Base-by-base conservation (phyloP, 1,140 invertebrate genomes). In the Vanessa tameamea region DNA sequence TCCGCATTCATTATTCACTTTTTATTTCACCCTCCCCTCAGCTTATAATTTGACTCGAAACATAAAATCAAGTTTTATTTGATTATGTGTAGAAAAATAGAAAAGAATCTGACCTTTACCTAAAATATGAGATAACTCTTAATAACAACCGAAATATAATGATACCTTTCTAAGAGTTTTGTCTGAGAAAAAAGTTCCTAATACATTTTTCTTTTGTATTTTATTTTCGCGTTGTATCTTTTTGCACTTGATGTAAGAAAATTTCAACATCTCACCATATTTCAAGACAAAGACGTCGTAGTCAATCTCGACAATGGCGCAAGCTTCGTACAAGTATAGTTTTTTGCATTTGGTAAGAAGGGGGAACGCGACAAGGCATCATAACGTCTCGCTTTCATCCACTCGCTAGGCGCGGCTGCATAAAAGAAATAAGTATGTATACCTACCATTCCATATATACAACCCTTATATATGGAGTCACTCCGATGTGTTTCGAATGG, bases 11-110 rank as follows among this genome's bases (percentile, higher is more conserved):
- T 92, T 91, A 92, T 91, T 90, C 88, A 91, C 89, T 91, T 92
- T 90, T 90, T 92, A 90, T 91, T 92, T 90, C 82, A 77, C 86
- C 87, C 87, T 86, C 87, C 90, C 85, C 88, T 88, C 81, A 83
- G 88, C 87, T 91, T 92, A 91, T 92, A 92, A 92, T 92, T 92
- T 91, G 89, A 89, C 87, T 91, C 81, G 87, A 91, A 92, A 91
- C 89, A 91, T 91, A 91, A 92, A 91, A 92, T 92, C 89, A 90
- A 90, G 87, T 92, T 92, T 91, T 90, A 90, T 90, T 92, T 89
- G 86, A 91, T 92, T 90, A 90, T 85, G 79, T 84, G 84, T 85
- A 83, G 81, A 83, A 88, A 87, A 87, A 87, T 78, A 83, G 81
- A 84, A 88, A 86, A 43, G 85, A 81, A 87, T 84, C 82, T 87